phyloP scores from a whole-genome alignment of 2,797 vertebrate species.

The Smutsia gigantea region DNA sequence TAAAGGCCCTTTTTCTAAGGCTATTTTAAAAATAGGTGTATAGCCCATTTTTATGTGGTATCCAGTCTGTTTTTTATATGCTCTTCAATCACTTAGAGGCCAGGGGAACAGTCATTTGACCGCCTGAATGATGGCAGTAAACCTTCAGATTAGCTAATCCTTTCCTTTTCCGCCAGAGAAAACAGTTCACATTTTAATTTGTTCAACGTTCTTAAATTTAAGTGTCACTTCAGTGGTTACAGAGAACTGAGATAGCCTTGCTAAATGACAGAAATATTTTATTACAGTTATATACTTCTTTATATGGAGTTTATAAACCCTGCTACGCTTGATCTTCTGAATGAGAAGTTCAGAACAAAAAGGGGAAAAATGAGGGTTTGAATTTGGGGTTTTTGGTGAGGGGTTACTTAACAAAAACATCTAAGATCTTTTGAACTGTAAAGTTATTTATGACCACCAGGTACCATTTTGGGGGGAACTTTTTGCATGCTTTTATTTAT shows the following conservation, averaged over 20 bases:
- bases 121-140: not conserved
- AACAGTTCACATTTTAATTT: conserved; percentile 22
- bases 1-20: not conserved
- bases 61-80: conserved; percentile 42
- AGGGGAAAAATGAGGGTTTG: not conserved
- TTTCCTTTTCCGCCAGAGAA: conserved; percentile 33
- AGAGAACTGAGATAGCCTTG: not conserved
- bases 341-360: not conserved
- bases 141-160: conserved; percentile 47
- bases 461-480: not conserved
- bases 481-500: conserved; percentile 19
- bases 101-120: conserved; percentile 25
- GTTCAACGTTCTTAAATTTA: conserved; percentile 33
- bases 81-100: conserved; percentile 9
- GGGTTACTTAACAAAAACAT: not conserved
- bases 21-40: conserved; percentile 45
- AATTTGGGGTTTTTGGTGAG: not conserved
- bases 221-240: not conserved
- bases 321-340: not conserved
- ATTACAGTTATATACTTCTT: not conserved
- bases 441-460: not conserved
- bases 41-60: conserved; percentile 44
- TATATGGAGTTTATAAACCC: not conserved
- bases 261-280: not conserved
- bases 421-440: not conserved